Percentiles rank a stretch among this genome's conserved stretches.
Conservation (phyloP, 2,113 vertebrate genomes). For the Ammodytes dubius region DNA sequence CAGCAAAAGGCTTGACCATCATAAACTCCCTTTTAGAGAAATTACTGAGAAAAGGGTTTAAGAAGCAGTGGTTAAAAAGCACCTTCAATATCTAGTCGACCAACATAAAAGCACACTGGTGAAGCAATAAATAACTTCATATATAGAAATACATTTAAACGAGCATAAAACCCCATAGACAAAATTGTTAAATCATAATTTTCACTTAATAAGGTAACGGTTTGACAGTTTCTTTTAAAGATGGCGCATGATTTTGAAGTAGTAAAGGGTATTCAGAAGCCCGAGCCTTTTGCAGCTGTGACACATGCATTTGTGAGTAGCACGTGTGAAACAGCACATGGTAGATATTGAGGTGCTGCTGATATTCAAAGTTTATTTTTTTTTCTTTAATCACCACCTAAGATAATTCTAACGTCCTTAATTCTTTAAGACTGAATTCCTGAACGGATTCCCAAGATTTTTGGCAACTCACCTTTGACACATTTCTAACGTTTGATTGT, state of each 20-base stretch:
- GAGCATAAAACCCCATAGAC: slow-evolving; percentile 64
- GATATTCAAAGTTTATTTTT: slow-evolving; percentile 50
- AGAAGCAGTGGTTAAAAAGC: not conserved
- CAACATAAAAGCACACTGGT: slow-evolving; percentile 5
- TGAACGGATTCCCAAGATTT: slow-evolving; percentile 3
- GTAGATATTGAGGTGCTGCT: slow-evolving; percentile 35
- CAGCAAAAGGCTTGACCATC: slow-evolving; percentile 69
- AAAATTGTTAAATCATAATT: not conserved
- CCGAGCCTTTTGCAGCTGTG: slow-evolving; percentile 67
- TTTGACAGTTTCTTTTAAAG: not conserved
- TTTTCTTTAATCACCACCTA: not conserved
- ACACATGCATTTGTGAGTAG: slow-evolving; percentile 39
- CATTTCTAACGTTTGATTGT: slow-evolving; percentile 1
- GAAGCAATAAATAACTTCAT: slow-evolving; percentile 22
- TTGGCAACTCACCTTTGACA: not conserved
- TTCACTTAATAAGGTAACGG: not conserved
- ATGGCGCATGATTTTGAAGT: not conserved
- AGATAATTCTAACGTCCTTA: not conserved
- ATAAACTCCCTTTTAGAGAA: slow-evolving; percentile 6
- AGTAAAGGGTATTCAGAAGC: slow-evolving; percentile 10
- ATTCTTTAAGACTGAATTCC: not conserved
- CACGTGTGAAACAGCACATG: slow-evolving; percentile 49
- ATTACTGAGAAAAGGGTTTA: not conserved
- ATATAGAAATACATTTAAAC: slow-evolving; percentile 38
- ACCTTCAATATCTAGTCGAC: not conserved